Conservation (phyloP, 2,113 vertebrate species). For the Saguinus imperator region DNA sequence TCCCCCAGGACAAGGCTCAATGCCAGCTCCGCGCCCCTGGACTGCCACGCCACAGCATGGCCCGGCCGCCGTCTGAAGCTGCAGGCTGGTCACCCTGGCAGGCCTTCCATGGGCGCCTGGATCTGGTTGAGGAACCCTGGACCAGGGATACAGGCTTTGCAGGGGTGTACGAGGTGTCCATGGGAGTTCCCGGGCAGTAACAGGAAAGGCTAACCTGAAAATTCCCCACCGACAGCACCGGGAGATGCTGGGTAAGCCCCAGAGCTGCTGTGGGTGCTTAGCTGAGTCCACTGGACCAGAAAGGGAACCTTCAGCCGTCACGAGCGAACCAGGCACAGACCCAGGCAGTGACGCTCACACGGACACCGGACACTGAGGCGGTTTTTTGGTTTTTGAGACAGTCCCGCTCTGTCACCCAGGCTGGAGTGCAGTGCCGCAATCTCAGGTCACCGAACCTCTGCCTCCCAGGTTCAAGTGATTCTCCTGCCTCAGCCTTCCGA, state of each 20-base stretch:
- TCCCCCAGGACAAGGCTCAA: background rate
- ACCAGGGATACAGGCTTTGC: background rate
- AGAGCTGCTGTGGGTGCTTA: background rate
- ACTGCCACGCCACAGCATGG: background rate
- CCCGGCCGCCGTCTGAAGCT: background rate
- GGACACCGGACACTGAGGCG: rapidly evolving
- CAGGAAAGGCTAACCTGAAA: background rate
- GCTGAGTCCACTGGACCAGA: background rate
- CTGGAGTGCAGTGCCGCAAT: too few species aligned
- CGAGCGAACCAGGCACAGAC: rapidly evolving
- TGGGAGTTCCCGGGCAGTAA: background rate
- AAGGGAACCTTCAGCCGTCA: too few species aligned
- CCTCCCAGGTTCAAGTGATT: too few species aligned
- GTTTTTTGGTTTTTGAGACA: too few species aligned
- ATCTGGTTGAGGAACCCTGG: background rate
- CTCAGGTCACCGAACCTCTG: too few species aligned
- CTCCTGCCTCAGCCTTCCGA: too few species aligned
- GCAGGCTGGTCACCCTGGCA: too few species aligned
- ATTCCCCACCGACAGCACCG: background rate
- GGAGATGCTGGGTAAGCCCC: background rate
- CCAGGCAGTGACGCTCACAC: too few species aligned
- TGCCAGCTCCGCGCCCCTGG: background rate
- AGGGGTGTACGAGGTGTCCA: too few species aligned
- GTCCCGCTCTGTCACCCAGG: too few species aligned
- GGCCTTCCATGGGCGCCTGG: background rate